Base-by-base conservation (phyloP, 2,888 invertebrate genomes). In the Clivina fossor region DNA sequence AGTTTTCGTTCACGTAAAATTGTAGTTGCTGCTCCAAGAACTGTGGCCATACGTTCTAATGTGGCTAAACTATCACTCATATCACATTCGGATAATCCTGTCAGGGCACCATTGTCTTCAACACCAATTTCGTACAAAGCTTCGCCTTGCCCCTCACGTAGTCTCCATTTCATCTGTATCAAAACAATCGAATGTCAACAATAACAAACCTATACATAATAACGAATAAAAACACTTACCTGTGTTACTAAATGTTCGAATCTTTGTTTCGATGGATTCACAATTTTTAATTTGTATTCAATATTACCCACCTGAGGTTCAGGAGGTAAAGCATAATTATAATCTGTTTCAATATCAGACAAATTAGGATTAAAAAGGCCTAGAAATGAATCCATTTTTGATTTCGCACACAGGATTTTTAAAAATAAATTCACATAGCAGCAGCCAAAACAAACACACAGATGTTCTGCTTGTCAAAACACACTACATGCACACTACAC, bases 101-200 rank as follows among this genome's bases (percentile, higher is more conserved):
- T 83, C 63, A 97, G 77, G 47, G 87, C 81, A 0, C 96, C 96
- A 66, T 88, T 90, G 74, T 93, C 94, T 56, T 92, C 86, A 2
- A 94, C 93, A 0, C 98, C 98, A 44, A 98, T 90, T 74, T 97
- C 95, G 76, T 99, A 99, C 60, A 99, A 93, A 0, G 97, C 97
- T 72, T 94, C 92, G 0, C 98, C 99, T 62, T 94, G 91, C 20
- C 99, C 94, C 74, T 95, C 94, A 0, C 93, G 84, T 7, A 99
- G 80, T 0, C 99, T 82, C 98, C 98, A 99, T 78, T 99, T 99
- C 83, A 99, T 84, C 85, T 86, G 66, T 1, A 13, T 11, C 16
- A 24, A 24, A n/a, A n/a, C n/a, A n/a, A n/a, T n/a, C n/a, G n/a
- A n/a, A 46, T 26, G 49, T 30, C 22, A 26, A 40, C 18, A 47